Evolutionary conservation across 35 echinoderm and acorn worm species (phyloP).

Genomic region (Ophiothrix spiculata): DNA sequence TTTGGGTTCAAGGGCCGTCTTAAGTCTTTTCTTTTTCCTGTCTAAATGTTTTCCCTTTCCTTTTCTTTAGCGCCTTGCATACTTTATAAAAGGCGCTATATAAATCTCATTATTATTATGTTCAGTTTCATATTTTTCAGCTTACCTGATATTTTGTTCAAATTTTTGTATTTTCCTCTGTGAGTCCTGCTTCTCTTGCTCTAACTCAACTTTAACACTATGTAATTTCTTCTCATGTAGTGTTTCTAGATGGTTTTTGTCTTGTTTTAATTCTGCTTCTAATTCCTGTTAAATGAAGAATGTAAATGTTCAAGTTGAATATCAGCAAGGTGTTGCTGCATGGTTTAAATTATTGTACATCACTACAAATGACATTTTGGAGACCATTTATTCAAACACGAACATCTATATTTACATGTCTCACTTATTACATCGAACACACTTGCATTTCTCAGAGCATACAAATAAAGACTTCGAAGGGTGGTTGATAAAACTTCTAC

Average conservation of each 20-base stretch:
- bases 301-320: background rate
- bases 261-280: conserved; percentile 63
- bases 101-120: no score
- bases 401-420: no score
- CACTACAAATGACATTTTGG: background rate
- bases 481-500: no score
- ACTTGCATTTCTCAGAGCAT: no score
- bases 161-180: conserved; percentile 44
- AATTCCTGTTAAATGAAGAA: conserved; percentile 36
- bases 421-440: no score
- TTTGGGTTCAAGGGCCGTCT: no score
- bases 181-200: conserved; percentile 57
- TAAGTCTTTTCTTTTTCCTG: no score
- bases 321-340: background rate
- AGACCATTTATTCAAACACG: background rate
- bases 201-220: conserved; percentile 52
- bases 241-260: conserved; percentile 52
- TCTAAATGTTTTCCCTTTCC: no score
- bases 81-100: no score
- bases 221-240: conserved; percentile 66
- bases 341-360: background rate
- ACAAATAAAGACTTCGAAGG: no score
- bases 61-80: no score
- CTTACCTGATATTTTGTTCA: conserved; percentile 57
- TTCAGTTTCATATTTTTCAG: no score